Conservation (phyloP, 2,888 invertebrate species). For the Cartodere bifasciata region DNA sequence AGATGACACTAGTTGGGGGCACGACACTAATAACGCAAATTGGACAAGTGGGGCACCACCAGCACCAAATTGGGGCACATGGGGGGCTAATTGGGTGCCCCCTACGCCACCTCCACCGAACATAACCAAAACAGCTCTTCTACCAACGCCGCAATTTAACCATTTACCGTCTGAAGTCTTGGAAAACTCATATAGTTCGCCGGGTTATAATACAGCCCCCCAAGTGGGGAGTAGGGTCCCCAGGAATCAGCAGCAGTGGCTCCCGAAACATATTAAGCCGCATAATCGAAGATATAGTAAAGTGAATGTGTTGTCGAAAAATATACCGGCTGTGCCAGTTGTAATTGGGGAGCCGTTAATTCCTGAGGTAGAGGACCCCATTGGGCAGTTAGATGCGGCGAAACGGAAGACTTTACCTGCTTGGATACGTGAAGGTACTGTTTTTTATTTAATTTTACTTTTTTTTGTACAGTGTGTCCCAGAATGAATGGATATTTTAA, state of each 20-base stretch:
- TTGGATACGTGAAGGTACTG: constrained; percentile 86
- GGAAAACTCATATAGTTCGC: too few species aligned
- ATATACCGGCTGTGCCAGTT: constrained; percentile 25
- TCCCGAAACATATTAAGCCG: constrained; percentile 30
- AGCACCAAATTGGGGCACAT: constrained; percentile 40
- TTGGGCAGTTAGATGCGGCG: constrained; percentile 57
- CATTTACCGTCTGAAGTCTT: too few species aligned
- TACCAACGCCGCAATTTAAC: too few species aligned
- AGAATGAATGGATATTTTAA: too few species aligned
- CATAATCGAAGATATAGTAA: constrained; percentile 33
- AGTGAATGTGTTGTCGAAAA: constrained; percentile 26
- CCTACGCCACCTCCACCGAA: constrained; percentile 25
- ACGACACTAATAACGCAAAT: constrained; percentile 20
- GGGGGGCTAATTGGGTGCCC: constrained; percentile 41
- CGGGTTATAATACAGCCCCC: too few species aligned
- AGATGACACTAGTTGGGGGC: constrained; percentile 42
- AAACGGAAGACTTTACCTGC: constrained; percentile 86
- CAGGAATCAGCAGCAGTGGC: too few species aligned
- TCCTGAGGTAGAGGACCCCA: constrained; percentile 18
- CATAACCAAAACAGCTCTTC: too few species aligned
- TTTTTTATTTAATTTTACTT: constrained; percentile 1
- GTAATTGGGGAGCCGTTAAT: constrained; percentile 6
- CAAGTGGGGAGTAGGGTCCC: too few species aligned
- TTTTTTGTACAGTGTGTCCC: too few species aligned
- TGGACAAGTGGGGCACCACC: constrained; percentile 39